Evolutionary conservation across 2,888 invertebrate species (phyloP).

Genomic region (Acleris cristana): DNA sequence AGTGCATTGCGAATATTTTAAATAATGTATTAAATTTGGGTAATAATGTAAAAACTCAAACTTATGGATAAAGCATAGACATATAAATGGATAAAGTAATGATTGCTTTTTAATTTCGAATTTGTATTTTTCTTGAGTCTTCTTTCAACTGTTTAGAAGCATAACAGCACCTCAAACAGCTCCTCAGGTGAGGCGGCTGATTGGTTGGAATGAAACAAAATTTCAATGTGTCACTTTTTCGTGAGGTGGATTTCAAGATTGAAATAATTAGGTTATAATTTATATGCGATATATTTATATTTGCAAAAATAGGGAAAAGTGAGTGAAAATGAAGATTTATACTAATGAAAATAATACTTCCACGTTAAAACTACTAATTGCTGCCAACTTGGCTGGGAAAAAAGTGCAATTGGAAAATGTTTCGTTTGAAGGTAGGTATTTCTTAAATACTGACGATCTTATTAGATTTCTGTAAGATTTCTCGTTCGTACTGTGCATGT

Average conservation of each 20-base stretch:
- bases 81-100: too few relatives aligned
- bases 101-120: too few relatives aligned
- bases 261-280: slow-evolving; percentile 25
- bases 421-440: slow-evolving; percentile 83
- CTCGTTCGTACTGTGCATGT: slow-evolving; percentile 1
- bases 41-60: too few relatives aligned
- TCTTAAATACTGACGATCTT: slow-evolving; percentile 15
- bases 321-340: slow-evolving; percentile 86
- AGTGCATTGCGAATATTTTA: too few relatives aligned
- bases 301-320: slow-evolving; percentile 28
- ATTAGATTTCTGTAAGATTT: slow-evolving; percentile 22
- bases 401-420: slow-evolving; percentile 83
- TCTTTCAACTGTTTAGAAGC: too few relatives aligned
- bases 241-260: slow-evolving; percentile 31
- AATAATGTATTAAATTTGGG: too few relatives aligned
- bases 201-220: neutral
- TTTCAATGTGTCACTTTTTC: slow-evolving; percentile 21
- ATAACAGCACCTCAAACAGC: slow-evolving; percentile 1
- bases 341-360: slow-evolving; percentile 91
- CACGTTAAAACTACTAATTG: slow-evolving; percentile 88
- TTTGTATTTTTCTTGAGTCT: too few relatives aligned
- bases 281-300: slow-evolving; percentile 31
- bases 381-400: slow-evolving; percentile 86
- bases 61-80: too few relatives aligned
- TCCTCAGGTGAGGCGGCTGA: slow-evolving; percentile 13